Base-by-base conservation (phyloP, 1,140 invertebrate species). In the Brachionus rubens region DNA sequence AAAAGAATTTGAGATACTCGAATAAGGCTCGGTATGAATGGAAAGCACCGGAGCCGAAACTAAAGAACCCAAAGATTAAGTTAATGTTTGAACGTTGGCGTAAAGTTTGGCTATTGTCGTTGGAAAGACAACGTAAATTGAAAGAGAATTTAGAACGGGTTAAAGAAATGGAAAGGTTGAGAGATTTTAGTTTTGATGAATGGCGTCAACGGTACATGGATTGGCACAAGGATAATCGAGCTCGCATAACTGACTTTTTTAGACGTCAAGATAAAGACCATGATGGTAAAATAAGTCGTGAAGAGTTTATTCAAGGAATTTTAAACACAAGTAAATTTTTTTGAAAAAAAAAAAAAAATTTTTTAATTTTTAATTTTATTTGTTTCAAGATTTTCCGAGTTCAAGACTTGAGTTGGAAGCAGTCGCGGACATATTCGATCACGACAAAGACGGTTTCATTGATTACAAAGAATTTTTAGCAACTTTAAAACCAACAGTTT, bases 191-290 rank as follows among this genome's bases (percentile, higher is more conserved):
- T 79, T 99, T 97, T 92, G 96, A 98, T 83, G 93, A 98, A 81
- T 99, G 97, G 97, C 90, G 96, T 78, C 81, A 81, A 62, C 79
- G 94, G 88, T 99, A 98, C 90, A 87, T 99, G 80, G 94, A 93
- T 81, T 98, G 96, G 90, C 98, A 98, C 92, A 97, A 99, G 83
- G 92, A 97, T 87, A 98, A 98, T 87, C 99, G 99, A 86, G 96
- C 94, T 10, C 87, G 97, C 36, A 88, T 99, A 65, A 98, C 95
- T 79, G 97, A 99, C 86, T 88, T 99, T 79, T 99, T 99, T 89
- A 89, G 95, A 62, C 94, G 96, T 85, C 96, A 98, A 89, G 96
- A 99, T 84, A 93, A 94, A 81, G 94, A 97, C 83, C 94, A 95
- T 82, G 95, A 98, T 86, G 95, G 94, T 28, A 88, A 94, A 54